Conservation (phyloP, 92 coral and sea anemone genomes). For the Chrysogorgia sp. region DNA sequence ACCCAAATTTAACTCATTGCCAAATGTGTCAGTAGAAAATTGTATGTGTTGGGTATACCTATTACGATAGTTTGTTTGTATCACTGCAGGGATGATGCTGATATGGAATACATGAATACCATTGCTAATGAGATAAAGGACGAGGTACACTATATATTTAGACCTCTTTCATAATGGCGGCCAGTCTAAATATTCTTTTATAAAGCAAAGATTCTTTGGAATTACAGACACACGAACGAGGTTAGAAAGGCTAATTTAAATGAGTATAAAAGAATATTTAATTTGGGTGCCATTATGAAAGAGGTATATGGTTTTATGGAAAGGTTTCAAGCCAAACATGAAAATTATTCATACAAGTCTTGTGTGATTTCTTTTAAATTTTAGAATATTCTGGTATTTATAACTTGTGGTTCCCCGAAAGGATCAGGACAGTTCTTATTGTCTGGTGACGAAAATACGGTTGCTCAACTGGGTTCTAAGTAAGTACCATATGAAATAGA, state of each 20-base stretch:
- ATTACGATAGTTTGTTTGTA: too few relatives aligned
- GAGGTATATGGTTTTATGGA: too few relatives aligned
- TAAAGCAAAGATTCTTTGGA: too few relatives aligned
- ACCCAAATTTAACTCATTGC: too few relatives aligned
- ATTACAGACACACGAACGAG: too few relatives aligned
- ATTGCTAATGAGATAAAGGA: constrained; percentile 74
- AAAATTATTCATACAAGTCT: not conserved
- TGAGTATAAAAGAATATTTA: too few relatives aligned
- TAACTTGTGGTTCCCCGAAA: constrained; percentile 92
- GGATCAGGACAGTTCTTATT: constrained; percentile 94
- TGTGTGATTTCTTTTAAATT: not conserved
- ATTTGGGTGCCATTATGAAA: too few relatives aligned
- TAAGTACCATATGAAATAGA: constrained; percentile 48
- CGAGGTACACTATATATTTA: constrained; percentile 69
- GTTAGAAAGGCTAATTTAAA: too few relatives aligned
- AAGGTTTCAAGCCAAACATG: not conserved
- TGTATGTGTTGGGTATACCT: too few relatives aligned
- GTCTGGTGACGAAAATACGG: constrained; percentile 78
- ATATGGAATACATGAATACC: constrained; percentile 98
- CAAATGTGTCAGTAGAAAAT: too few relatives aligned
- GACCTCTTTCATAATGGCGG: too few relatives aligned
- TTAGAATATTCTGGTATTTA: constrained; percentile 67
- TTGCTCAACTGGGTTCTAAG: constrained; percentile 83
- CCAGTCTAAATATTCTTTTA: too few relatives aligned
- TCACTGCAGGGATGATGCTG: constrained; percentile 84